Conservation (phyloP, 2,888 invertebrate genomes). For the Oscheius onirici region DNA sequence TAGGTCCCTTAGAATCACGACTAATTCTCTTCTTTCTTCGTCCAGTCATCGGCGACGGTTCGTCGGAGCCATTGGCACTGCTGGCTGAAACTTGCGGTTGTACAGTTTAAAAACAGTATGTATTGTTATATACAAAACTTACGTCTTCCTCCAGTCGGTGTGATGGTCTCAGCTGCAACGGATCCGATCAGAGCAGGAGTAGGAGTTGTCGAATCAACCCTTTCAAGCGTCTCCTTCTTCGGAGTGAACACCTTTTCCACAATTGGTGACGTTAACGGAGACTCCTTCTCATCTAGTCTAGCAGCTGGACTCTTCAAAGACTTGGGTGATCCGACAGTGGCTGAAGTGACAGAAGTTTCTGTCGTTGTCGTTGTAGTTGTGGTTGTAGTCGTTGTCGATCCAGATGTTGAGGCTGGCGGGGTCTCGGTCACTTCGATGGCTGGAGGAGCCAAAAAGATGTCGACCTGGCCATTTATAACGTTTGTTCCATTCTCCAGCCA, state of each 20-base stretch:
- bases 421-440: conserved; percentile 34
- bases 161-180: conserved; percentile 27
- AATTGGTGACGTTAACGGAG: not conserved
- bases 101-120: not conserved
- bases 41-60: not conserved
- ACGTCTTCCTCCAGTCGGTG: conserved; percentile 22
- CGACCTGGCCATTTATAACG: not conserved
- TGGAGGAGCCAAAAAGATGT: conserved; percentile 16
- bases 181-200: conserved; percentile 31
- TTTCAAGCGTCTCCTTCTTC: conserved; percentile 15
- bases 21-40: conserved; percentile 7
- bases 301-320: not conserved
- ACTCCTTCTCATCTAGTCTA: not conserved
- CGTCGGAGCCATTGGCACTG: conserved; percentile 1
- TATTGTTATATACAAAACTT: not conserved
- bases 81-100: not conserved
- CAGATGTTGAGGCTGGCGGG: conserved; percentile 9
- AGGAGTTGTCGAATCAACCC: conserved; percentile 33
- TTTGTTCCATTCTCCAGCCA: not conserved
- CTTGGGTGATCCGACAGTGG: not conserved
- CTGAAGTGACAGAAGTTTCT: not conserved
- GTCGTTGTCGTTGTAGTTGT: conserved; percentile 30
- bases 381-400: conserved; percentile 4
- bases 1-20: not conserved
- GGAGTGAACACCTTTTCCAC: not conserved